Evolutionary conservation across 2,113 vertebrate genomes (phyloP).

Genomic region (Chamaetylas fuelleborni): DNA sequence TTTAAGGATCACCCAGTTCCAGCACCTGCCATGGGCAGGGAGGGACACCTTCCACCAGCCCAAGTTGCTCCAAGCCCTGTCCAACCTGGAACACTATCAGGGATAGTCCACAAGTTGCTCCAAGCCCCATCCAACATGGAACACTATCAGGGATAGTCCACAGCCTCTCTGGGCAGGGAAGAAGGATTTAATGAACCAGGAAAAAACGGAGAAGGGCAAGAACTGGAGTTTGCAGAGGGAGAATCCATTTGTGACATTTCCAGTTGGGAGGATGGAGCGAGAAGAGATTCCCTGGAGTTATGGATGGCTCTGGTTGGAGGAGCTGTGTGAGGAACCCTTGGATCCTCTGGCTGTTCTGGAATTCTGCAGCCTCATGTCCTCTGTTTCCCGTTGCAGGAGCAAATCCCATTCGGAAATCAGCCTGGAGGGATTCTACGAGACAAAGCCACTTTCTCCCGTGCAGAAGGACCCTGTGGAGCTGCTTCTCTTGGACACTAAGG

Average conservation of each 20-base stretch:
- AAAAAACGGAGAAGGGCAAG: neutral
- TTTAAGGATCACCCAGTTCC: neutral
- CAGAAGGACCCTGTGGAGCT: slow-evolving; percentile 86
- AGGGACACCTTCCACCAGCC: neutral
- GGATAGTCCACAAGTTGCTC: neutral
- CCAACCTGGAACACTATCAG: neutral
- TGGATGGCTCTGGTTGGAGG: neutral
- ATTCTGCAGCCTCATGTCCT: neutral
- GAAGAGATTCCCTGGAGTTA: neutral
- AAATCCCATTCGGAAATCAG: slow-evolving; percentile 96
- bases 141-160: neutral
- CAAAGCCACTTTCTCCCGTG: slow-evolving; percentile 78
- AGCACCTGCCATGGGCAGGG: neutral
- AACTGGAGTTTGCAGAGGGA: neutral
- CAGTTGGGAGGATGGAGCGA: accelerated
- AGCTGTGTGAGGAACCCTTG: neutral
- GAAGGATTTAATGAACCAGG: neutral
- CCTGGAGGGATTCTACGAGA: slow-evolving; percentile 93
- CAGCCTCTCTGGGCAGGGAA: neutral
- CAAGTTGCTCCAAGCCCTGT: neutral
- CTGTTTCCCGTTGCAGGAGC: slow-evolving; percentile 75
- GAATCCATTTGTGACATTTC: neutral
- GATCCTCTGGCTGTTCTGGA: neutral
- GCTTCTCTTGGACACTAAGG: slow-evolving; percentile 91
- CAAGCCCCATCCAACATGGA: neutral